These are phyloP conservation scores for Scolopax mira DNA, from an alignment of 2,113 vertebrate species.

Conservation along the genomic window DNA sequence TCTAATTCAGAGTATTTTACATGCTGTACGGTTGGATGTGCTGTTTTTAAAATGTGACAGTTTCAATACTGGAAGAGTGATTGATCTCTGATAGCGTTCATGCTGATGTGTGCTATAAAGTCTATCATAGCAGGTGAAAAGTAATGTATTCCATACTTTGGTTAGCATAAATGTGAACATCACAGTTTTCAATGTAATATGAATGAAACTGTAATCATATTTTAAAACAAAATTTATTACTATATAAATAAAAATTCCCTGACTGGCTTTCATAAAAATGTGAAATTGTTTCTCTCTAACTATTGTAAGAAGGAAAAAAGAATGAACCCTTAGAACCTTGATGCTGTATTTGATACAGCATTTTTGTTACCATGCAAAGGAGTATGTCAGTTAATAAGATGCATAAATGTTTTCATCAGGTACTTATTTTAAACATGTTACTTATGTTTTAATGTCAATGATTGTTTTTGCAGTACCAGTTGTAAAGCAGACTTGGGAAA, in stretches of 20 bases:
- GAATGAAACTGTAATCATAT: background rate
- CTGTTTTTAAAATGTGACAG: background rate
- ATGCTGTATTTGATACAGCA: background rate
- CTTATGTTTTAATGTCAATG: background rate
- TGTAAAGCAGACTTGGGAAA: conserved; percentile 95
- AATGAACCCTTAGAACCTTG: background rate
- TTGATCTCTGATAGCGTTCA: background rate
- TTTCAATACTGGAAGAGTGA: background rate
- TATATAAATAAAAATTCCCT: background rate
- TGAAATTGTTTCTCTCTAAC: background rate
- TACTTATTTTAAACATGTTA: background rate
- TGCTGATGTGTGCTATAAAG: background rate
- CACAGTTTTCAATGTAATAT: background rate
- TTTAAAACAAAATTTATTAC: background rate
- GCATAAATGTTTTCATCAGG: background rate
- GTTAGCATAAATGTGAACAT: background rate
- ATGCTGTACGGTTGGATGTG: background rate
- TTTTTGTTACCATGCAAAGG: background rate
- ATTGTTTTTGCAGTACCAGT: conserved; percentile 84
- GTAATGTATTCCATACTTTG: background rate
- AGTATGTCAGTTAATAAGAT: background rate
- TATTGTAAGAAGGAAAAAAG: background rate
- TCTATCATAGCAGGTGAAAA: background rate
- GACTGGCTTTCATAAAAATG: background rate
- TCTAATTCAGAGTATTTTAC: background rate